Evolutionary conservation across 2,113 vertebrate species (phyloP).

Genomic region (Pandion haliaetus): DNA sequence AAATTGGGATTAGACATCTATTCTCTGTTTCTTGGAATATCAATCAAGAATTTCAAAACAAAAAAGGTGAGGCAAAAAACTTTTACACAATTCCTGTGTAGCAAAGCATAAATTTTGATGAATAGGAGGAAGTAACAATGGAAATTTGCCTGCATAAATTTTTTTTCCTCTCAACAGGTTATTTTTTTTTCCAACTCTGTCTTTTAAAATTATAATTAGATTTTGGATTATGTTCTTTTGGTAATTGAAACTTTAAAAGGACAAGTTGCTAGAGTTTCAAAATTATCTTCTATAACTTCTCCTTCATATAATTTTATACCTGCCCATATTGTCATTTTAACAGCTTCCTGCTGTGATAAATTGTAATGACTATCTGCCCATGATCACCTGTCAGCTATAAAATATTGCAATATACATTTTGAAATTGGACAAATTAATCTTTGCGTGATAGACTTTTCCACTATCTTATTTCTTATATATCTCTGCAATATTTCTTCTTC

Average conservation of each 20-base stretch:
- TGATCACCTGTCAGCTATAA: conserved; percentile 63
- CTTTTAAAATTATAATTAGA: conserved; percentile 3
- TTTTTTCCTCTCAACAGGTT: not conserved
- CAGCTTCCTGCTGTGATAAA: conserved; percentile 57
- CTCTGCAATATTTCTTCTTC: conserved; percentile 41
- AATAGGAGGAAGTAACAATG: not conserved
- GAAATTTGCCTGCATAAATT: not conserved
- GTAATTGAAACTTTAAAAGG: conserved; percentile 30
- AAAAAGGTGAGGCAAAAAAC: not conserved
- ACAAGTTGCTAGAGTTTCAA: conserved; percentile 25
- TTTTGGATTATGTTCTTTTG: not conserved
- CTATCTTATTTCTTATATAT: conserved; percentile 2
- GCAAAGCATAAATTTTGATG: not conserved
- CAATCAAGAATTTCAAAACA: not conserved
- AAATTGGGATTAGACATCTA: not conserved
- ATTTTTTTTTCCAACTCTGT: not conserved
- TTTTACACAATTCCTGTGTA: not conserved
- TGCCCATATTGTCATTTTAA: conserved; percentile 46
- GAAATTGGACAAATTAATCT: conserved; percentile 66
- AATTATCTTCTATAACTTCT: conserved; percentile 30
- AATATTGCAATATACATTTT: conserved; percentile 61
- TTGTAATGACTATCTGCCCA: conserved; percentile 56
- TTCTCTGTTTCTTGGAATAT: not conserved
- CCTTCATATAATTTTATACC: conserved; percentile 32
- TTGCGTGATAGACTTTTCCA: conserved; percentile 23